Conservation (phyloP, 2,113 vertebrate species). For the Phaethornis superciliosus region DNA sequence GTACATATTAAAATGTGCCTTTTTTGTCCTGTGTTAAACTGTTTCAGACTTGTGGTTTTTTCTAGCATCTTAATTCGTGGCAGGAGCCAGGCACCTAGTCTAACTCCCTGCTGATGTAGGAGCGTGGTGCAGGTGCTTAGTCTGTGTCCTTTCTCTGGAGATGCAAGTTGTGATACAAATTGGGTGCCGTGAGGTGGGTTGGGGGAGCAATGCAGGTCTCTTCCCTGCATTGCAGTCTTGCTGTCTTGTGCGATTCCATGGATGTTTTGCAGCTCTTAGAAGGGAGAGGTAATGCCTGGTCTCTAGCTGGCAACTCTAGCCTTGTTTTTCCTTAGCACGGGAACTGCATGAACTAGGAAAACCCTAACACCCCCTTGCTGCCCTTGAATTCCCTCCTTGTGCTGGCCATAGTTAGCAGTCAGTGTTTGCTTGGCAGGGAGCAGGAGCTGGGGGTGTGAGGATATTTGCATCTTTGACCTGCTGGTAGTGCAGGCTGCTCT, state of each 20-base stretch:
- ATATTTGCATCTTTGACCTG: background rate
- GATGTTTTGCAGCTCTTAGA: background rate
- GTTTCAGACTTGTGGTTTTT: constrained; percentile 72
- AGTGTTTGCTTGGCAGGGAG: background rate
- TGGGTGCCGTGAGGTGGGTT: background rate
- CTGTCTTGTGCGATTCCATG: background rate
- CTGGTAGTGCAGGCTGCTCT: background rate
- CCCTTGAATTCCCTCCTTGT: background rate
- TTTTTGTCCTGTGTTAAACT: constrained; percentile 75
- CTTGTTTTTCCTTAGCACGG: background rate
- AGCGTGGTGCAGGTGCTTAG: background rate
- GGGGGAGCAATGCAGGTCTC: background rate
- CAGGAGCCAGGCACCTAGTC: constrained; percentile 28
- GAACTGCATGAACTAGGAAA: background rate
- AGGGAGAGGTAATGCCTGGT: background rate
- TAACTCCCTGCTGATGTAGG: constrained; percentile 21
- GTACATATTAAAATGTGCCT: constrained; percentile 79
- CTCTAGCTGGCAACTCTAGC: background rate
- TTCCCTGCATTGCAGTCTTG: accelerated
- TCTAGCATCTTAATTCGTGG: constrained; percentile 43
- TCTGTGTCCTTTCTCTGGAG: background rate
- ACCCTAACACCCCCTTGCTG: accelerated
- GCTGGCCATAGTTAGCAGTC: background rate
- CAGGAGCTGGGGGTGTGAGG: background rate
- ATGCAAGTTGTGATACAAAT: accelerated